Percentiles rank a stretch among this genome's conserved stretches.
Evolutionary conservation across 2,888 invertebrate genomes (phyloP).

Genomic region (Drosophila demipolita): DNA sequence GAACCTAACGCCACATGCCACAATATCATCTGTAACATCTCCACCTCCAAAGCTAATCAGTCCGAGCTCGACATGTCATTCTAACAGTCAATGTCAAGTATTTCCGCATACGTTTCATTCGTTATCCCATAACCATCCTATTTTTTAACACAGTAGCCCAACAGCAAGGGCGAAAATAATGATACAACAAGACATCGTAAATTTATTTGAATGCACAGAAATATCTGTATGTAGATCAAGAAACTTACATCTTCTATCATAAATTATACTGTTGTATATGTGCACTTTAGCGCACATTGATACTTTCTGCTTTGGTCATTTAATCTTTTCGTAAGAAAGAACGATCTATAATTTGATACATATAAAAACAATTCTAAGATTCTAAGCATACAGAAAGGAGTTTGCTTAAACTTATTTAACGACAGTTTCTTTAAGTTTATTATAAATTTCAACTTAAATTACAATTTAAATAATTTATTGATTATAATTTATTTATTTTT

Average conservation of each 20-base stretch:
- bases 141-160: conserved; percentile 5
- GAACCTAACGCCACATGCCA: conserved; percentile 20
- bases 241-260: not conserved
- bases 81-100: conserved; percentile 23
- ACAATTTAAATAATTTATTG: not conserved
- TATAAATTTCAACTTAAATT: not conserved
- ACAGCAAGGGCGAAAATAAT: not conserved
- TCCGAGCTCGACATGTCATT: conserved; percentile 3
- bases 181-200: not conserved
- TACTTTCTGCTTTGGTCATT: not conserved
- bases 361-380: not conserved
- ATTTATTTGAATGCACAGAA: not conserved
- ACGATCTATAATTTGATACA: not conserved
- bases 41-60: conserved; percentile 5
- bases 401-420: not conserved
- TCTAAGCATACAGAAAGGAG: not conserved
- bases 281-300: not conserved
- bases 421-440: not conserved
- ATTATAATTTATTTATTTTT: not conserved
- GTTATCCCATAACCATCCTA: conserved; percentile 20
- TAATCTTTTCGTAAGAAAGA: not conserved
- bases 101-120: conserved; percentile 28
- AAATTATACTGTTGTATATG: not conserved
- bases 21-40: conserved; percentile 24
- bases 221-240: not conserved